Evolutionary conservation across 2,113 vertebrate species (phyloP).

Genomic region (Abramis brama): DNA sequence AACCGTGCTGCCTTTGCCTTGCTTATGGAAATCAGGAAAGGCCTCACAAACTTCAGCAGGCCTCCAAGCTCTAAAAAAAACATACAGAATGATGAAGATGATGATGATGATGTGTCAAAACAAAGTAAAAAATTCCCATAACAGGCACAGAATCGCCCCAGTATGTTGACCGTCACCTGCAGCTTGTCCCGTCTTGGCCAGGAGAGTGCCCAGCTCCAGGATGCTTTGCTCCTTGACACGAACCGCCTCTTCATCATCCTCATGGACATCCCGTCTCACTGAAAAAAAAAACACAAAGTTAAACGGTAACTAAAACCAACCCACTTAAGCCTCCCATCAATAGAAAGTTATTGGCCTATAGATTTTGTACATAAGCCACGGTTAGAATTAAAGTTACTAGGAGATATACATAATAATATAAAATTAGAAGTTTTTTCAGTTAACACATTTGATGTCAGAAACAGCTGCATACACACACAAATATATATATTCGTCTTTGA

Average conservation of each 20-base stretch:
- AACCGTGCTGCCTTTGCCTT: constrained; percentile 92
- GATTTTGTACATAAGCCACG: no score
- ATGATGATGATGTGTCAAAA: not conserved
- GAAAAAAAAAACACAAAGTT: not conserved
- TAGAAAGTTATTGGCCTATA: not conserved
- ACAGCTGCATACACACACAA: no score
- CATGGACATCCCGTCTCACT: constrained; percentile 97
- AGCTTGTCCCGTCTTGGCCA: constrained; percentile 97
- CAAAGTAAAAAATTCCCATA: not conserved
- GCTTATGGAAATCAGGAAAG: constrained; percentile 96
- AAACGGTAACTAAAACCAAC: not conserved
- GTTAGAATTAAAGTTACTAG: no score
- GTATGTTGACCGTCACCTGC: constrained; percentile 79
- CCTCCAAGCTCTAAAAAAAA: constrained; percentile 88
- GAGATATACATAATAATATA: no score
- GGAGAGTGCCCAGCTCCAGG: constrained; percentile 91
- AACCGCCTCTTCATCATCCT: constrained; percentile 95
- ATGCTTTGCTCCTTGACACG: constrained; percentile 99
- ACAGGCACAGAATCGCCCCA: not conserved
- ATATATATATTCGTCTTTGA: no score
- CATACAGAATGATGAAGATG: not conserved
- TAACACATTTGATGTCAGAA: no score
- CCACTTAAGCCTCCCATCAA: not conserved
- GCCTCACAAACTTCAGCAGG: constrained; percentile 95
- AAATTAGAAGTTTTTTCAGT: no score